Base-by-base conservation (phyloP, 2,113 vertebrate genomes). In the Aptenodytes forsteri region DNA sequence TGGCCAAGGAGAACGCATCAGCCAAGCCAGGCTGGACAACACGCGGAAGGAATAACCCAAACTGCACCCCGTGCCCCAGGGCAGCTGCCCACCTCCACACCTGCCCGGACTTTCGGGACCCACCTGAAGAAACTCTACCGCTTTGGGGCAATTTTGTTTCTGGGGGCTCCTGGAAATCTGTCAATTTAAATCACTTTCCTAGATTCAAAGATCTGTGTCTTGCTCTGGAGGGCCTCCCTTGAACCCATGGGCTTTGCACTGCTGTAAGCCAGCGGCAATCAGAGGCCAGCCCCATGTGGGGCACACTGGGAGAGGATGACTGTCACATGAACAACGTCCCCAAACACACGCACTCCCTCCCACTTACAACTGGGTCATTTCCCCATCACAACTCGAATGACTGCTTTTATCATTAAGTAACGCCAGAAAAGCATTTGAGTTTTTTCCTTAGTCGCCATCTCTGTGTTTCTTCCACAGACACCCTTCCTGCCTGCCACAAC, bases 1-100 rank as follows among this genome's bases (percentile, higher is more conserved):
- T 55, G 49, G 38, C 32, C 61, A 76, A 59, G 65, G 16, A 77
- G 38, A 91, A 49, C 1, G 5, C 13, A 40, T 6, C 47, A 91
- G 30, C 25, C 38, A 70, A 87, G 46, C 12, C 55, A 78, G 50
- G 30, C 18, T 71, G 47, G n/a, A 30, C 50, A 70, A 72, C 6
- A 5, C 0, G 1, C 0, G 1, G 25, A 70, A 9, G 34, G 61
- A 89, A 81, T 66, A 62, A 77, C 10, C 11, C 25, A 36, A 76
- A 73, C 62, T 58, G 27, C 11, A 81, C 19, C 11, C 6, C 8
- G 2, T 32, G 30, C 7, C 17, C 10, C 2, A 34, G 46, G 27
- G 38, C 27, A 86, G 29, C n/a, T 67, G n/a, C 11, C 25, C 54
- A 65, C 23, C 49, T 73, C 34, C 66, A 83, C 7, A 15, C 3